phyloP scores from a whole-genome alignment of 2,113 vertebrate genomes.

The Stercorarius parasiticus region DNA sequence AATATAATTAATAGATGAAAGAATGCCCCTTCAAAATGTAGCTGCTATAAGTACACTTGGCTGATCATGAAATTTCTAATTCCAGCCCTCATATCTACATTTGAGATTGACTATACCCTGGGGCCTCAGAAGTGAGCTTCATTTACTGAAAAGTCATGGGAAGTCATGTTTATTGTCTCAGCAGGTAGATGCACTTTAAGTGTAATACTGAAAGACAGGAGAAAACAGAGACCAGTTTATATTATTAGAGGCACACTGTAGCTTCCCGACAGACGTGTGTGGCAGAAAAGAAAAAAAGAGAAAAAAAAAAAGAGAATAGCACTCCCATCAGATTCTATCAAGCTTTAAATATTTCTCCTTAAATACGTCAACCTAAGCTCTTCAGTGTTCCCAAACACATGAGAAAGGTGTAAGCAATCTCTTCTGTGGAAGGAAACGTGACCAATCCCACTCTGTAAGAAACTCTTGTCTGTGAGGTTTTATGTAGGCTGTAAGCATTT shows the following conservation, averaged over 20 bases:
- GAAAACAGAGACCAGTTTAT: constrained; percentile 18
- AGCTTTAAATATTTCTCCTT: constrained; percentile 59
- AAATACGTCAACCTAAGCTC: not conserved
- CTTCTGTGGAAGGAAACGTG: not conserved
- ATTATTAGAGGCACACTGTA: not conserved
- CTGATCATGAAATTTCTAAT: constrained; percentile 74
- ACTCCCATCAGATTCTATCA: not conserved
- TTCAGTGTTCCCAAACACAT: not conserved
- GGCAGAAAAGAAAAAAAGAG: not conserved
- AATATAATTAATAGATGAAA: constrained; percentile 73
- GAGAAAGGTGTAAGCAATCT: constrained; percentile 23
- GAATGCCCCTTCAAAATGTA: constrained; percentile 68
- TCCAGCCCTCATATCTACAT: constrained; percentile 60
- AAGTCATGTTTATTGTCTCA: constrained; percentile 71
- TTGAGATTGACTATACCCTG: constrained; percentile 70
- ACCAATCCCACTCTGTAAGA: not conserved
- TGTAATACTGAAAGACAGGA: constrained; percentile 33
- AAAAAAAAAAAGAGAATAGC: not conserved
- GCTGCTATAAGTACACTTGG: constrained; percentile 66
- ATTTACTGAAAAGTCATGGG: constrained; percentile 66
- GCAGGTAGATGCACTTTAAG: constrained; percentile 59
- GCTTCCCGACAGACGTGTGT: not conserved
- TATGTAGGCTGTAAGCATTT: not conserved
- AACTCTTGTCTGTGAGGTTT: not conserved
- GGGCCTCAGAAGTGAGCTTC: constrained; percentile 61